Evolutionary conservation across 2,797 vertebrate species (phyloP).

Genomic region (Pseudochirops corinnae): DNA sequence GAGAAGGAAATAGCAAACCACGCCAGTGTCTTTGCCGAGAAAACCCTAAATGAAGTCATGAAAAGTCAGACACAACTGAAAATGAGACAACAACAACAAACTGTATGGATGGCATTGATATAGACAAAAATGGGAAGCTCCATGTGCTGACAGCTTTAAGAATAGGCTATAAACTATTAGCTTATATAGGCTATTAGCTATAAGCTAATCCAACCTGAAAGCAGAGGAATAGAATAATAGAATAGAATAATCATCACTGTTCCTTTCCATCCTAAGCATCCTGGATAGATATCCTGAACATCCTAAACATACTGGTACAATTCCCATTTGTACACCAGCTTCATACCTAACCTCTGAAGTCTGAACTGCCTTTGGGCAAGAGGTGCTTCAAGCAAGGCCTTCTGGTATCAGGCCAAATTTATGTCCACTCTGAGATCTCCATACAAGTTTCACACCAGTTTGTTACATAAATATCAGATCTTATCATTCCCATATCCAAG

Average conservation of each 20-base stretch:
- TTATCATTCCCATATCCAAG: neutral
- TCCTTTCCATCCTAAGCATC: neutral
- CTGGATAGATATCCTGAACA: neutral
- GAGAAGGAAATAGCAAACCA: no score
- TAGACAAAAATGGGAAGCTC: neutral
- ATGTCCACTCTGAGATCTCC: neutral
- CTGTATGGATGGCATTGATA: neutral
- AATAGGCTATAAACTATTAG: no score
- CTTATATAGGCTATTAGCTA: no score
- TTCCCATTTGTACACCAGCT: neutral
- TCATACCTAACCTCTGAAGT: neutral
- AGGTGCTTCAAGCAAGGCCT: neutral
- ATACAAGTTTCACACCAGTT: neutral
- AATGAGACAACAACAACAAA: no score
- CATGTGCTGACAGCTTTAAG: neutral
- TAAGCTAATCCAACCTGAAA: no score
- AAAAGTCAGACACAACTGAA: no score
- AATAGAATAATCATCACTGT: neutral
- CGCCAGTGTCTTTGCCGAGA: no score
- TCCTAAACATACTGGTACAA: neutral
- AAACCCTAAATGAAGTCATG: no score
- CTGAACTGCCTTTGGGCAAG: neutral
- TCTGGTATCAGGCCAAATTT: neutral
- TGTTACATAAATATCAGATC: neutral
- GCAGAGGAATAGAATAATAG: no score